A percentile compares a stretch with the other conserved stretches of the same genome.
These are phyloP conservation scores for Tursiops truncatus DNA, from an alignment of 2,113 vertebrate species.

Conservation along the genomic window DNA sequence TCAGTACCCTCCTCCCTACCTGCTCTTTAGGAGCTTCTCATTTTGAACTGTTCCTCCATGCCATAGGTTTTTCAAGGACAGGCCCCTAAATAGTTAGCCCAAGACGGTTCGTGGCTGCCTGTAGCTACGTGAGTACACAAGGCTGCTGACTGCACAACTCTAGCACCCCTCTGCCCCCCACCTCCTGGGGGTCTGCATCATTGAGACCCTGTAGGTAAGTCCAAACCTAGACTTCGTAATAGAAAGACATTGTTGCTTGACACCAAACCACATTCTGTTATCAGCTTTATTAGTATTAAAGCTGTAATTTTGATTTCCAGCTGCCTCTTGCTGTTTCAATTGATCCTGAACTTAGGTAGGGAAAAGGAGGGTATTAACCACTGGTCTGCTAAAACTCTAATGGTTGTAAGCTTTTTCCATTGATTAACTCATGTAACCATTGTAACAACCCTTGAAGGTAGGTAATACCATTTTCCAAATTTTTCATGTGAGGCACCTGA, in stretches of 20 bases:
- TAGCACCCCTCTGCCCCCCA: not conserved
- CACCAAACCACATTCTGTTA: not conserved
- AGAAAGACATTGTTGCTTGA: not conserved
- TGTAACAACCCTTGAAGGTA: not conserved
- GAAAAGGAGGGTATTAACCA: not conserved
- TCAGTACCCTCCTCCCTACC: not conserved
- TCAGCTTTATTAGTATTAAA: not conserved
- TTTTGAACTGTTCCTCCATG: not conserved
- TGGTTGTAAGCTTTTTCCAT: not conserved
- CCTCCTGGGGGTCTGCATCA: not conserved
- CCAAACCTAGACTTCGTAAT: not conserved
- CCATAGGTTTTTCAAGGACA: not conserved
- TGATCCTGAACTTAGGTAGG: not conserved
- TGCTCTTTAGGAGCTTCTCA: not conserved
- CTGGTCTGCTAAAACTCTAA: not conserved
- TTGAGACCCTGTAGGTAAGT: not conserved
- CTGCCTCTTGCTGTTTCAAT: not conserved
- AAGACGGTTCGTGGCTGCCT: not conserved
- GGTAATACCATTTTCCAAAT: not conserved
- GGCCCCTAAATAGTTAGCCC: not conserved
- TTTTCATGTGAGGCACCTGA: not conserved
- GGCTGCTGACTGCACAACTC: not conserved
- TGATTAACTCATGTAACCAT: constrained; percentile 20
- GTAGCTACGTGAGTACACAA: not conserved
- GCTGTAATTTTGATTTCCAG: not conserved